Conservation (phyloP, 1,140 invertebrate species). For the Prorops nasuta region DNA sequence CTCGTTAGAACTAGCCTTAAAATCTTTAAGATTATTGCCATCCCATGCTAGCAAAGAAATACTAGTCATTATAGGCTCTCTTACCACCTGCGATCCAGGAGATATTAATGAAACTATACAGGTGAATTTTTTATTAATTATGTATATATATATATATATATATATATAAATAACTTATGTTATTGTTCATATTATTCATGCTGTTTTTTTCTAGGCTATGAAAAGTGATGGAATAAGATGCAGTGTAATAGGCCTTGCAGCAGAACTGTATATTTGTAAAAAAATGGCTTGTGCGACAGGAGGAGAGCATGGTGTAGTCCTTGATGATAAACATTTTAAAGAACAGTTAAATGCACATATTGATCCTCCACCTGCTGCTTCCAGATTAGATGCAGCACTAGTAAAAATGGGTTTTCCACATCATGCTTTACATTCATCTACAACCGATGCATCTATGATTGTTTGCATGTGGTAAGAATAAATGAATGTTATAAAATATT, state of each 20-base stretch:
- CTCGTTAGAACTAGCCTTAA: constrained; percentile 82
- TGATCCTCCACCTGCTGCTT: constrained; percentile 82
- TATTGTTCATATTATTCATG: constrained; percentile 6
- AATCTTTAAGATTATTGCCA: constrained; percentile 86
- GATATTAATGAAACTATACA: constrained; percentile 87
- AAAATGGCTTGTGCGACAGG: constrained; percentile 80
- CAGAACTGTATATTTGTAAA: constrained; percentile 91
- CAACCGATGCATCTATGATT: constrained; percentile 67
- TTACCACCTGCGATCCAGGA: constrained; percentile 95
- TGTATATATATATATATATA: constrained; percentile 13
- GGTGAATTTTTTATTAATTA: too few relatives aligned
- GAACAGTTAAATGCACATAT: constrained; percentile 78
- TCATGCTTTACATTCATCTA: constrained; percentile 53
- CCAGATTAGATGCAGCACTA: constrained; percentile 76
- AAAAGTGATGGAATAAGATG: constrained; percentile 79
- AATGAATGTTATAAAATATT: constrained; percentile 5
- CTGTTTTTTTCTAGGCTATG: constrained; percentile 56
- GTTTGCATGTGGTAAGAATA: constrained; percentile 80
- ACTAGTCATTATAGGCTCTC: constrained; percentile 85
- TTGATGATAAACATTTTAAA: constrained; percentile 89
- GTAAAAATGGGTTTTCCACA: constrained; percentile 94
- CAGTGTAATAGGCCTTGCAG: constrained; percentile 91
- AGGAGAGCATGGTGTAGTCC: constrained; percentile 81
- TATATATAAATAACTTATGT: constrained; percentile 19
- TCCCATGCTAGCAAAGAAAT: constrained; percentile 91